Evolutionary conservation across 2,797 vertebrate species (phyloP), one percentile per base, ranked within the genome.

Genomic region (Selene dorsalis): DNA sequence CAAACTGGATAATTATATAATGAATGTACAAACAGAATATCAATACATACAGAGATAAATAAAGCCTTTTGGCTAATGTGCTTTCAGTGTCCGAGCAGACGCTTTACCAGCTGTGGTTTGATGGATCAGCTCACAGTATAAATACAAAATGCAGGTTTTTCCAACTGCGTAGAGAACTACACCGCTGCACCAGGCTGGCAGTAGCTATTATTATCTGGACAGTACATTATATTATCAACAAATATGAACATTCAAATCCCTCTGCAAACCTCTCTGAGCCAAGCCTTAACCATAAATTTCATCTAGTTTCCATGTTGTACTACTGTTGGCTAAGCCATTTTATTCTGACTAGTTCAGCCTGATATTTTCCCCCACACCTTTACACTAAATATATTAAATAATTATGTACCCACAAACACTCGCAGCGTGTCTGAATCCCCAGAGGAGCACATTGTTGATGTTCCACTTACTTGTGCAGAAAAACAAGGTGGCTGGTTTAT

Each of bases 401-500:
- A 63, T 16, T 24, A 43, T 64, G 24, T 55, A 45, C 12, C 17
- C 30, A 39, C 50, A 32, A 48, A 80, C 56, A 53, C 47, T 71
- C 24, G 11, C 32, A 8, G 6, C 2, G 0, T 12, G 43, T 2
- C 24, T 26, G 28, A 70, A 64, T 63, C 61, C 64, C 48, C 76
- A 20, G 17, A 64, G 59, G 57, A 50, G 30, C 32, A 6, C 60
- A 43, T 12, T 68, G 61, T 63, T 69, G 55, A 47, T 77, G 65
- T 75, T 58, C 32, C 47, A 50, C 50, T 74, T 59, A 69, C 67
- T 63, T 74, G 52, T 73, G 78, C 59, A 48, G 63, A 53, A 69
- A 76, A 76, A 45, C 18, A 71, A 39, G 17, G 52, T 59, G 55
- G 28, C 56, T 65, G 63, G 17, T 84, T 66, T 70, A 5, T 55